Evolutionary conservation across 2,888 invertebrate species (phyloP).

Genomic region (Dolichomitus sp.): DNA sequence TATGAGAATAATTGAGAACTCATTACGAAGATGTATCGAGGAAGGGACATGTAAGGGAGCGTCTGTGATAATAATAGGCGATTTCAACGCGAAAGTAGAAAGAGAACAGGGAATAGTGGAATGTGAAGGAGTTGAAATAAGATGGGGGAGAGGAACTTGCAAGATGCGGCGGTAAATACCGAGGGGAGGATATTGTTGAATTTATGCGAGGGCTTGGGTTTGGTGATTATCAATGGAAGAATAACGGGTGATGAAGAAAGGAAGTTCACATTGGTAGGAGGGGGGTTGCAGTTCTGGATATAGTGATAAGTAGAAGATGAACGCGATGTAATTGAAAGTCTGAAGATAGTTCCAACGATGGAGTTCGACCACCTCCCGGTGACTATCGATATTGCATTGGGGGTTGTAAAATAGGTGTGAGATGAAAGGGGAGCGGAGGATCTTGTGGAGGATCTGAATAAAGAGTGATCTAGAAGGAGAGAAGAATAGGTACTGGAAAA

Average conservation of each 20-base stretch:
- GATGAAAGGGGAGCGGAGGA: not conserved
- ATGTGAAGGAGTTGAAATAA: not conserved
- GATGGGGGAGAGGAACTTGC: not conserved
- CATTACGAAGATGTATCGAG: not conserved
- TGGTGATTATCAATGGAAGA: constrained; percentile 7
- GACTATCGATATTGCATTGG: not conserved
- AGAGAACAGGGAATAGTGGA: not conserved
- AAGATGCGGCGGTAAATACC: not conserved
- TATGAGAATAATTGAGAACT: not conserved
- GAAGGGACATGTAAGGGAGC: not conserved
- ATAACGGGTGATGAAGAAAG: constrained; percentile 20
- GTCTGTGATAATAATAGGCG: not conserved
- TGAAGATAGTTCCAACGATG: constrained; percentile 10
- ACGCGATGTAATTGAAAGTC: not conserved
- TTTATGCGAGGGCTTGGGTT: not conserved
- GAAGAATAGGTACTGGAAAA: too few relatives aligned
- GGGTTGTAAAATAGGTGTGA: not conserved
- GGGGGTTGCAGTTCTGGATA: constrained; percentile 17
- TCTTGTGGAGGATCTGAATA: too few relatives aligned
- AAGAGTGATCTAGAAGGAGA: too few relatives aligned
- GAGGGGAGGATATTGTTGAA: constrained; percentile 17
- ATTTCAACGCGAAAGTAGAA: constrained; percentile 16
- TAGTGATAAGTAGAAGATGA: constrained; percentile 13
- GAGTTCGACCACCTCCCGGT: constrained; percentile 29
- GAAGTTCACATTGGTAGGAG: constrained; percentile 3